Percentiles rank a stretch among this genome's conserved stretches.
These are phyloP conservation scores for Adelognathus sp. DNA, from an alignment of 2,888 invertebrate species.

Conservation along the genomic window DNA sequence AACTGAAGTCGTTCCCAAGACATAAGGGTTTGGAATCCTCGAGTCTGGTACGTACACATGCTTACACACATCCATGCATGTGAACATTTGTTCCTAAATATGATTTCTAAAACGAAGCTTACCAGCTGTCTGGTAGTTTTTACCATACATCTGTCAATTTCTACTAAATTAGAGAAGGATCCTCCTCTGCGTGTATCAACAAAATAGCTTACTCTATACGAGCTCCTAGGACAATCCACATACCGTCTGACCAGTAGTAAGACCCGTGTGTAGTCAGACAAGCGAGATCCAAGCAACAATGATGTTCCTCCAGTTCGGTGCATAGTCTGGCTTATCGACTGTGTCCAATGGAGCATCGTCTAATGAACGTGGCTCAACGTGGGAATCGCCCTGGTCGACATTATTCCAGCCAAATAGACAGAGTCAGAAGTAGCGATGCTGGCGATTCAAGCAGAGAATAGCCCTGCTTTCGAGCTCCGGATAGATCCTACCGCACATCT, in stretches of 20 bases:
- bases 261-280: slow-evolving; percentile 1
- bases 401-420: slow-evolving; percentile 42
- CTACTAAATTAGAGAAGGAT: not conserved
- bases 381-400: slow-evolving; percentile 15
- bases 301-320: not conserved
- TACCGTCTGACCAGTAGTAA: not conserved
- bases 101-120: too few species aligned
- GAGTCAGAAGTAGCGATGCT: not conserved
- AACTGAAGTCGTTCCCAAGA: too few species aligned
- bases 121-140: not conserved
- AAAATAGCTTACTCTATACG: not conserved
- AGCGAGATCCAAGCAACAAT: slow-evolving; percentile 3
- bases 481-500: not conserved
- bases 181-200: not conserved
- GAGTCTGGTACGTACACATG: too few species aligned
- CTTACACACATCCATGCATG: not conserved
- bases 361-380: slow-evolving; percentile 27
- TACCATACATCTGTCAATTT: not conserved
- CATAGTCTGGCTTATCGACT: slow-evolving; percentile 22
- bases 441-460: not conserved
- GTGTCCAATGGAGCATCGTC: slow-evolving; percentile 27
- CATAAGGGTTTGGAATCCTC: too few species aligned
- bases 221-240: not conserved
- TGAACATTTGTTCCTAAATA: too few species aligned
- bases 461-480: not conserved